These are phyloP conservation scores for Cataglyphis albicans DNA, from an alignment of 2,888 invertebrate species.

Conservation along the genomic window DNA sequence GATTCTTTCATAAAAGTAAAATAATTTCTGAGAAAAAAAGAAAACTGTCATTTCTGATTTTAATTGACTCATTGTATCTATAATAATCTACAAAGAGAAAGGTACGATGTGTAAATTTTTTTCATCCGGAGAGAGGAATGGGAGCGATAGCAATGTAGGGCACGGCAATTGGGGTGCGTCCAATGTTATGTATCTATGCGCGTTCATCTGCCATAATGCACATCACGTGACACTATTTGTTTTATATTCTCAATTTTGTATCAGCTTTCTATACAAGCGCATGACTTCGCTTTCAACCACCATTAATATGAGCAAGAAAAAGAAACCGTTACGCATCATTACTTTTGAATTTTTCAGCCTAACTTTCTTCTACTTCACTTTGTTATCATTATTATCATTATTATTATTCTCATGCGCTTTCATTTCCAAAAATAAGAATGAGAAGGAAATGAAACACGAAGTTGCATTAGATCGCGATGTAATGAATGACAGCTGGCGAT, in stretches of 20 bases:
- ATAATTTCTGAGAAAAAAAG: not conserved
- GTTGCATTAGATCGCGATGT: not conserved
- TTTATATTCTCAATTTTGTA: not conserved
- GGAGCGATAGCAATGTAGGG: constrained; percentile 13
- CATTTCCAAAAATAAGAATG: constrained; percentile 9
- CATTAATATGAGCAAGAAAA: not conserved
- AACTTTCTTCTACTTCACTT: not conserved
- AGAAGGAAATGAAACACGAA: not conserved
- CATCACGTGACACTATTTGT: not conserved
- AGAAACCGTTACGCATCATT: not conserved
- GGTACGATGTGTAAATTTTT: not conserved
- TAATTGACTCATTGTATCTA: not conserved
- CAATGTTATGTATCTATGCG: constrained; percentile 28
- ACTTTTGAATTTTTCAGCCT: not conserved
- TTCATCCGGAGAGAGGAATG: constrained; percentile 26
- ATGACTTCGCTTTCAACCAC: not conserved
- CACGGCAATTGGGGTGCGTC: constrained; percentile 34
- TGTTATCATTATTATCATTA: not conserved
- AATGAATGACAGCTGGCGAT: not conserved
- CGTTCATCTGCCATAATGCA: not conserved
- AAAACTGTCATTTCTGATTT: not conserved
- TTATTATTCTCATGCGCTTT: not conserved
- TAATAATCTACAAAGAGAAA: not conserved
- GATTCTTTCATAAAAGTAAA: not conserved
- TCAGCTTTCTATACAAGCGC: not conserved